Evolutionary conservation across 2,888 invertebrate species (phyloP).

Genomic region (Drosophila lutescens): DNA sequence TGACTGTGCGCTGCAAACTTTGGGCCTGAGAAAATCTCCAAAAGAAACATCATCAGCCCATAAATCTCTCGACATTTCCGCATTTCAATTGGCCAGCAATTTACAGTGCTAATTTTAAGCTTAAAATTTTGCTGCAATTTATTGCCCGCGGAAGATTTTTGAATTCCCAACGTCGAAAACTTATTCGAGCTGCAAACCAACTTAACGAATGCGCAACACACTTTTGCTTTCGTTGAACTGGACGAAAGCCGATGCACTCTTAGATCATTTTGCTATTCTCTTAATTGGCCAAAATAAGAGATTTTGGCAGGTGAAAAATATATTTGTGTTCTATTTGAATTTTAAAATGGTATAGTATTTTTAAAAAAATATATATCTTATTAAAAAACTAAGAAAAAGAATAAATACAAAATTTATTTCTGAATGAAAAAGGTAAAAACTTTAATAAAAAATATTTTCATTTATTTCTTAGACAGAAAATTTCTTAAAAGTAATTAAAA

Average conservation of each 20-base stretch:
- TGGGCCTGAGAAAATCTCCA: constrained; percentile 60
- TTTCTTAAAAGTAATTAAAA: constrained; percentile 6
- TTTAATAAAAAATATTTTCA: too few relatives aligned
- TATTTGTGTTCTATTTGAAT: background rate
- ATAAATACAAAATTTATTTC: too few relatives aligned
- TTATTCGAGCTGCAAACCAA: constrained; percentile 62
- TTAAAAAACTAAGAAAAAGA: too few relatives aligned
- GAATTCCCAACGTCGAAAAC: constrained; percentile 31
- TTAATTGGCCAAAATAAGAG: constrained; percentile 13
- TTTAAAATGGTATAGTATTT: too few relatives aligned
- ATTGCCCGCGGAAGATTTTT: constrained; percentile 2
- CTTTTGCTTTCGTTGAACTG: constrained; percentile 56
- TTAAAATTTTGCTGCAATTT: constrained; percentile 14
- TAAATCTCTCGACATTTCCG: constrained; percentile 71
- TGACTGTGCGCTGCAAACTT: constrained; percentile 64
- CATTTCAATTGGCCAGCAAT: constrained; percentile 59
- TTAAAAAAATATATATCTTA: too few relatives aligned
- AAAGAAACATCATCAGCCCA: constrained; percentile 42
- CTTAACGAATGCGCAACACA: constrained; percentile 37
- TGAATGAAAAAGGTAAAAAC: too few relatives aligned
- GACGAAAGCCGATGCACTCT: constrained; percentile 47
- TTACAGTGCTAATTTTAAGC: constrained; percentile 20
- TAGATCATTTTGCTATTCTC: constrained; percentile 7
- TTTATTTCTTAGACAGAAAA: background rate
- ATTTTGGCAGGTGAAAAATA: background rate